phyloP scores from a whole-genome alignment of 2,888 invertebrate genomes.

The Tetheella fluctuosa region DNA sequence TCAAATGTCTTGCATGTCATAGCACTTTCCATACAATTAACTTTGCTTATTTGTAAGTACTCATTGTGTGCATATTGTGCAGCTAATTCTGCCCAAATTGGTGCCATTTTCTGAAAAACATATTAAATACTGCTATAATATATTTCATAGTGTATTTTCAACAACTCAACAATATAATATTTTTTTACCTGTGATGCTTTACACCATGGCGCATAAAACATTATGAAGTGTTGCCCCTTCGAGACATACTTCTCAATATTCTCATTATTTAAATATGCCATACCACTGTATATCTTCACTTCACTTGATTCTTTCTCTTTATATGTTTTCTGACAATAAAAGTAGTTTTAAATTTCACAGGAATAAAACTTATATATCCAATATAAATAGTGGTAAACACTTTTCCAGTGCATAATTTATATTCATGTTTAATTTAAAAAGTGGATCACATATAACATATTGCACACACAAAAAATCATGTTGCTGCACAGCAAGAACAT shows the following conservation, averaged over 20 bases:
- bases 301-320: conserved; percentile 54
- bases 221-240: conserved; percentile 92
- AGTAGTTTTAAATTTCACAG: background rate
- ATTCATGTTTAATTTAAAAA: no score
- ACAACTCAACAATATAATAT: no score
- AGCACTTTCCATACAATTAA: conserved; percentile 92
- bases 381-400: no score
- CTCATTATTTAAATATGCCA: conserved; percentile 89
- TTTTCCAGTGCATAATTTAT: no score
- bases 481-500: no score
- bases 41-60: conserved; percentile 89
- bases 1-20: conserved; percentile 91
- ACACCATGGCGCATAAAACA: conserved; percentile 98
- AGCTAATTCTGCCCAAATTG: conserved; percentile 93
- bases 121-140: conserved; percentile 8
- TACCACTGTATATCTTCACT: conserved; percentile 85
- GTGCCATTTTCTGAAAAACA: conserved; percentile 87
- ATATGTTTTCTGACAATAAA: conserved; percentile 43
- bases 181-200: conserved; percentile 92
- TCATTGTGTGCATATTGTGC: conserved; percentile 86
- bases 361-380: no score
- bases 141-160: background rate
- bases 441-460: no score
- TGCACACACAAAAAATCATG: no score
- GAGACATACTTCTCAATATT: conserved; percentile 89